Conservation (phyloP, 64 coral and sea anemone genomes). For the Acropora tenuis region DNA sequence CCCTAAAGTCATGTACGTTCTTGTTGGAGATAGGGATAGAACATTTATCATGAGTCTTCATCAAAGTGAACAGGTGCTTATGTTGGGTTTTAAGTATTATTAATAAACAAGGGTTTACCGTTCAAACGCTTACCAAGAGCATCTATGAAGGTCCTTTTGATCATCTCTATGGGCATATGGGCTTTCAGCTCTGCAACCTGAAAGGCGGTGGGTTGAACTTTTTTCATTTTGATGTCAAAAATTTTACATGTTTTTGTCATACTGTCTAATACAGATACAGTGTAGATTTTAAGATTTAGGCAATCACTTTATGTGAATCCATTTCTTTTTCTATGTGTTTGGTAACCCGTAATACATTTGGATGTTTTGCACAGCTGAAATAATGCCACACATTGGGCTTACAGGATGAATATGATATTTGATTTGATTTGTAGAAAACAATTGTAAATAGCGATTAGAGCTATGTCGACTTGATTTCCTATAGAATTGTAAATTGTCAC, state of each 20-base stretch:
- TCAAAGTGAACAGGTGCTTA: background rate
- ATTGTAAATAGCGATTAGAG: no score
- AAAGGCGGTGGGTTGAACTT: background rate
- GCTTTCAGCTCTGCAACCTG: constrained; percentile 41
- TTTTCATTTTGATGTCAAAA: constrained; percentile 22
- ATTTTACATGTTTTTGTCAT: background rate
- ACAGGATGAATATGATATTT: background rate
- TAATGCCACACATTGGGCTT: background rate
- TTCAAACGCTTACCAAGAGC: constrained; percentile 40
- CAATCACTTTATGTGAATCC: background rate
- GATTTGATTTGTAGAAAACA: background rate
- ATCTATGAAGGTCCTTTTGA: constrained; percentile 36
- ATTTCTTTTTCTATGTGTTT: background rate
- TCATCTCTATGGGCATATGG: constrained; percentile 47
- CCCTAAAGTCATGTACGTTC: background rate
- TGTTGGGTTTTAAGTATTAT: no score
- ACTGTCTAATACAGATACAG: background rate
- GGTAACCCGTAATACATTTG: background rate
- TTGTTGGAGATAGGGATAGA: background rate
- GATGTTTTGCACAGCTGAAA: background rate
- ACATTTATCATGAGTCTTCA: background rate
- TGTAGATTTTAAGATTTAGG: background rate
- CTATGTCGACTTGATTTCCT: background rate
- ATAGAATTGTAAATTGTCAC: background rate
- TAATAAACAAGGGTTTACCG: background rate